Evolutionary conservation across 2,113 vertebrate genomes (phyloP), one percentile per base, ranked within the genome.

Genomic region (Elgaria multicarinata): DNA sequence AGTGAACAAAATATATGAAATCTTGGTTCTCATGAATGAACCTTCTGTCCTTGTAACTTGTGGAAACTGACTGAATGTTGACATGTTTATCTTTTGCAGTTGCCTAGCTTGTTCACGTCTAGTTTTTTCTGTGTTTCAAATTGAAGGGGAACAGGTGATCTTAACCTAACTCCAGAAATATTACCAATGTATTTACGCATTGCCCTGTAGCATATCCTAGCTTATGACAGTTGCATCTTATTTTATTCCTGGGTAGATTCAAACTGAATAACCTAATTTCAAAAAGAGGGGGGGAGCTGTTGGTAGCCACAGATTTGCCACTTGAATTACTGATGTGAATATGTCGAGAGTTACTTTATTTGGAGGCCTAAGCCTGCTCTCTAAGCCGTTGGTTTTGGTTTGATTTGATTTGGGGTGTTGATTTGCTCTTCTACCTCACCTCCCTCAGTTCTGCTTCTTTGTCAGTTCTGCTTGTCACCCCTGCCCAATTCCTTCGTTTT

Each of bases 401-500:
- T 42, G n/a, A 62, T 39, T 58, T 20, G 14, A 36, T 39, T 62
- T 58, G 24, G 62, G 44, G 44, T 64, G 62, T 89, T 93, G 0
- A 9, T 67, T 83, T 77, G 6, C 89, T 93, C 91, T 69, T 90
- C 83, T 90, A 58, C 77, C 89, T 93, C 50, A 67, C 87, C 42
- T 85, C 50, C 26, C 91, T 74, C 74, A 66, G 62, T 44, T 64
- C 81, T n/a, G n/a, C 39, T 66, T 83, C 24, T 24, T 42, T 16
- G 16, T 46, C 42, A 82, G 4, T 76, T 9, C 14, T 64, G 28
- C 44, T 39, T 71, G 33, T 36, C 7, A 88, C 28, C 39, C 69
- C 6, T 89, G 77, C 26, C 64, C 83, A 50, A 85, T 44, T 55
- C 36, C 50, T 89, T 9, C 28, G 91, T 89, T 94, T 95, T 96